Evolutionary conservation across 2,888 invertebrate species (phyloP), one percentile per base, ranked within the genome.

Genomic region (Acleris sparsana): DNA sequence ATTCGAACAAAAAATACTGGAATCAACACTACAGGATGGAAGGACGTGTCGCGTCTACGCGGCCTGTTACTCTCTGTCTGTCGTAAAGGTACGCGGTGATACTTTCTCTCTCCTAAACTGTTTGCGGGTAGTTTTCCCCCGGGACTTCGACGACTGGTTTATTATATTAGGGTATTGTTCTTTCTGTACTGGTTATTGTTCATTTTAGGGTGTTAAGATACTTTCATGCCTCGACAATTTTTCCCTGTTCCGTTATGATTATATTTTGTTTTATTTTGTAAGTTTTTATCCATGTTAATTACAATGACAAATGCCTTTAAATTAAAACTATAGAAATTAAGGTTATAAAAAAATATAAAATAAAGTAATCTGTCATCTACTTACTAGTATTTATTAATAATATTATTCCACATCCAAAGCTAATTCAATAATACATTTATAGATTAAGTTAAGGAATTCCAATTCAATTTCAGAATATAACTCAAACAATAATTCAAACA

Each of bases 61-160:
- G 20, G 18, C 11, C 1, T 4, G 5, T 22, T 29, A 43, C 13
- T 64, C 59, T 64, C 4, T 25, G 18, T 7, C 20, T 53, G 22
- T 48, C n/a, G 29, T 55, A 39, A 58, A 16, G 48, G 48, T 59
- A 49, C 59, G 59, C 53, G 59, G 59, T 60, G 60, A 60, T 60
- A 51, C 60, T 60, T 60, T 60, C 65, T 60, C 62, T 25, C 44
- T 33, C 17, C 65, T 65, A 65, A 65, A 65, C 65, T 65, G 51
- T 65, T 65, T 60, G 65, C 48, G 60, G 60, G 29, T 56, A 60
- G 59, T 60, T 53, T 59, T 25, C 44, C n/a, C 48, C 33, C 39
- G 9, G 20, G 16, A 17, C 39, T 18, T 33, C n/a, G 49, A 57
- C 20, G 13, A 51, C 18, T n/a, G 25, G 60, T 65, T 65, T 59